Evolutionary conservation across 2,113 vertebrate species (phyloP).

Genomic region (Pionites leucogaster): DNA sequence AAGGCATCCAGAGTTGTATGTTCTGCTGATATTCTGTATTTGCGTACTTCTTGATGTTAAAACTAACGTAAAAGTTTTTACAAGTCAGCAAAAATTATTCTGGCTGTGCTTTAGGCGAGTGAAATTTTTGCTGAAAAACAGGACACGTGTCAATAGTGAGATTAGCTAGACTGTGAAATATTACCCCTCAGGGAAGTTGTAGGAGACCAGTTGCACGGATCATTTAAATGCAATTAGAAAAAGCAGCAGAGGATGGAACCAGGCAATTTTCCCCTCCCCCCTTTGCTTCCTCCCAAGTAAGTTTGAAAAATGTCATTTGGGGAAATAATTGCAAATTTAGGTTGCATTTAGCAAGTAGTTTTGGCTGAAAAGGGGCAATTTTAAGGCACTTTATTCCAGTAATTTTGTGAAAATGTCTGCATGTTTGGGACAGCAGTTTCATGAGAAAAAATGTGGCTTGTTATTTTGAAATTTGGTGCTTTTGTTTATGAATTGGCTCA

Average conservation of each 20-base stretch:
- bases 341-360: constrained; percentile 9
- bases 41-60: background rate
- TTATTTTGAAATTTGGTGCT: background rate
- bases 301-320: constrained; percentile 24
- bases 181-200: constrained; percentile 43
- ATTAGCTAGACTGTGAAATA: constrained; percentile 64
- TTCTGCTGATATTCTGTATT: background rate
- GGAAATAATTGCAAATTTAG: constrained; percentile 13
- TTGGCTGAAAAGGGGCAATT: background rate
- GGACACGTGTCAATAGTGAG: constrained; percentile 9
- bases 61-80: background rate
- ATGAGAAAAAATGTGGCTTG: background rate
- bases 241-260: constrained; percentile 57
- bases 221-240: constrained; percentile 70
- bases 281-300: background rate
- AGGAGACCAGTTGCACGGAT: constrained; percentile 55
- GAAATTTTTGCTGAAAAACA: constrained; percentile 27
- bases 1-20: background rate
- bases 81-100: background rate
- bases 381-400: background rate
- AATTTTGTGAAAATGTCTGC: background rate
- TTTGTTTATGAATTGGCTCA: background rate
- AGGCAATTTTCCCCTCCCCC: constrained; percentile 22
- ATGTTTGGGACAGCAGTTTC: background rate
- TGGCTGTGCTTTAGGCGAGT: background rate